These are phyloP conservation scores for Oxytorus armatus DNA, from an alignment of 2,888 invertebrate genomes.

Conservation along the genomic window DNA sequence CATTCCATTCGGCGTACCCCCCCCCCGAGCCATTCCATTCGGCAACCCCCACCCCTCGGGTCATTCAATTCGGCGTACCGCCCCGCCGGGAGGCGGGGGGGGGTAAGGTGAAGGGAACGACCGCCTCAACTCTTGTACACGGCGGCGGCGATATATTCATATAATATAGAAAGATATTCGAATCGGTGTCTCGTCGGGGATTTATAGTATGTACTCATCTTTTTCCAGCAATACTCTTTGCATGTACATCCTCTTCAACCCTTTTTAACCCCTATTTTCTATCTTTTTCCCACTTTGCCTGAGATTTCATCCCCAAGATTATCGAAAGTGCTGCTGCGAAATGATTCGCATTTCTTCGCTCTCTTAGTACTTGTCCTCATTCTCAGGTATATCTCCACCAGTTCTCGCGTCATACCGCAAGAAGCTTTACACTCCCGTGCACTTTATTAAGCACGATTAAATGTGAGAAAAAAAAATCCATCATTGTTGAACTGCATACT, in stretches of 20 bases:
- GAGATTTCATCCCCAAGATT: conserved; percentile 61
- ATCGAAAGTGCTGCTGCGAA: conserved; percentile 54
- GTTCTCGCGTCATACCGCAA: conserved; percentile 2
- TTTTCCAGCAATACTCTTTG: background rate
- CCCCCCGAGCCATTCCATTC: no score
- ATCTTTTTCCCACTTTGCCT: conserved; percentile 41
- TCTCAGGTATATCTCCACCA: background rate
- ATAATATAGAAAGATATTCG: no score
- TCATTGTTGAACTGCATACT: conserved; percentile 2
- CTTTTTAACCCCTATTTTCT: conserved; percentile 17
- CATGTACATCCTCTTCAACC: conserved; percentile 18
- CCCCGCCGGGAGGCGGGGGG: no score
- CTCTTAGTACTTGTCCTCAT: conserved; percentile 5
- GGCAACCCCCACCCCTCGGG: no score
- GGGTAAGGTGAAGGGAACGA: no score
- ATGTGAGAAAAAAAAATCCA: conserved; percentile 30
- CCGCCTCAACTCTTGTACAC: no score
- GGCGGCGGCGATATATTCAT: no score
- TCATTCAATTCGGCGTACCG: no score
- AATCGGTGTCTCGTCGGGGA: no score
- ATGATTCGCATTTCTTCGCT: conserved; percentile 28
- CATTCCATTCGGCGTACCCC: no score
- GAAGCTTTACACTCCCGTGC: conserved; percentile 25
- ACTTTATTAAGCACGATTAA: conserved; percentile 38
- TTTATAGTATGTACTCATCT: background rate